Base-by-base conservation (phyloP, 2,888 invertebrate species). In the Mythimna loreyi region DNA sequence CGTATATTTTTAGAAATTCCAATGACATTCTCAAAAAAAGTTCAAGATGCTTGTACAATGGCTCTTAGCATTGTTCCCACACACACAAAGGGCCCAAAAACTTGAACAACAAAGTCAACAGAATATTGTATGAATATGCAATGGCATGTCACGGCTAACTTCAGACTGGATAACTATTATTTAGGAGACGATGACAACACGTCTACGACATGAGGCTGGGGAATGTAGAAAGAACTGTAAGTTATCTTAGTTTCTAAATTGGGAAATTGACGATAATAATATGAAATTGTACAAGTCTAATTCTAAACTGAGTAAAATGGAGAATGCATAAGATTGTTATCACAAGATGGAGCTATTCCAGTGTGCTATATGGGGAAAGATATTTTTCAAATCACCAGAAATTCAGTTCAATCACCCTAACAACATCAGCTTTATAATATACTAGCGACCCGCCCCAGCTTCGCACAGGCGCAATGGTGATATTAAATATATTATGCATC, bases 41-140 rank as follows among this genome's bases (percentile, higher is more conserved):
- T 64, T 71, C 69, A 72, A 75, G 82, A 30, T 28, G 56, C 47
- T 47, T 55, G 30, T 61, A 69, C 67, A 52, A 62, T 63, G 69
- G 76, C 67, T 59, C 75, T 82, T 55, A 63, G 57, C 62, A 79
- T 84, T 84, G 82, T 84, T 68, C 62, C 62, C 43, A 45, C 25
- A 79, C 70, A 84, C 28, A 77, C 68, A 84, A 82, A 75, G 67
- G 80, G 40, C 43, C 72, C 62, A 60, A 79, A 84, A 84, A 72
- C 72, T 71, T 57, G 62, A 55, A 50, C 33, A 75, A 79, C 74
- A 70, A 75, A 84, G 82, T 76, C 71, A 76, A 74, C 59, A 68
- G 67, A 66, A 68, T 57, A 40, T 40, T 40, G 52, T 80, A 80
- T 83, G 82, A 83, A 83, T 83, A 83, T 83, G 72, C 84, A 84